A percentile compares a stretch with the other conserved stretches of the same genome.
Conservation (phyloP, 2,888 invertebrate genomes). For the Andricus quercusramuli region DNA sequence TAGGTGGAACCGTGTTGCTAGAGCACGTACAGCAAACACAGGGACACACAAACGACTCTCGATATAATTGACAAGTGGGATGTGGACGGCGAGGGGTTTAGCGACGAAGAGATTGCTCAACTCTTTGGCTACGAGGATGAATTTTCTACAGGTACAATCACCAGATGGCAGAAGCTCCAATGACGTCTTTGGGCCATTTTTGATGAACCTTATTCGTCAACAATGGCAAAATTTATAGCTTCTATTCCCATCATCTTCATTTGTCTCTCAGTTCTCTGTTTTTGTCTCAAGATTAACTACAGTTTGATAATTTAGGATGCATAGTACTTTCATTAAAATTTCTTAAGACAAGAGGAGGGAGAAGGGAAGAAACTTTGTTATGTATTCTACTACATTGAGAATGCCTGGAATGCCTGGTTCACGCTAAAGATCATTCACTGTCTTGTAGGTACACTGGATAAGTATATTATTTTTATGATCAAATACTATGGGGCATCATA, state of each 20-base stretch:
- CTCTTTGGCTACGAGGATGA: slow-evolving; percentile 95
- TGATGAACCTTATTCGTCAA: slow-evolving; percentile 97
- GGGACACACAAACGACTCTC: slow-evolving; percentile 95
- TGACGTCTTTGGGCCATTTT: slow-evolving; percentile 97
- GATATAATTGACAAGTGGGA: slow-evolving; percentile 97
- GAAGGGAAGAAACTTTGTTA: slow-evolving; percentile 81
- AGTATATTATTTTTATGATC: background rate
- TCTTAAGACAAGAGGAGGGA: slow-evolving; percentile 18
- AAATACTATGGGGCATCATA: too few species aligned
- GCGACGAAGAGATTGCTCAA: slow-evolving; percentile 95
- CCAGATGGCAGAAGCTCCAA: slow-evolving; percentile 93
- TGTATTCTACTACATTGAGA: slow-evolving; percentile 95
- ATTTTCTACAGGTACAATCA: slow-evolving; percentile 88
- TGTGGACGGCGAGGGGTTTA: slow-evolving; percentile 94
- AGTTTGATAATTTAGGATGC: slow-evolving; percentile 40
- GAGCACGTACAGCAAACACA: slow-evolving; percentile 96
- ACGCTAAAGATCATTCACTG: slow-evolving; percentile 94
- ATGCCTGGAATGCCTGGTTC: slow-evolving; percentile 97
- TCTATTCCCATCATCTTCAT: slow-evolving; percentile 97
- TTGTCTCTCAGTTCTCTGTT: slow-evolving; percentile 95
- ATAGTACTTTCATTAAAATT: slow-evolving; percentile 7
- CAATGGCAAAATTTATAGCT: slow-evolving; percentile 94
- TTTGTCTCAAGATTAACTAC: slow-evolving; percentile 92
- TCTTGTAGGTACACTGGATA: slow-evolving; percentile 84
- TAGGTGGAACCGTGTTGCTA: slow-evolving; percentile 97